Percentiles rank a stretch among this genome's conserved stretches.
Conservation (phyloP, 2,888 invertebrate species). For the Folsomia candida region DNA sequence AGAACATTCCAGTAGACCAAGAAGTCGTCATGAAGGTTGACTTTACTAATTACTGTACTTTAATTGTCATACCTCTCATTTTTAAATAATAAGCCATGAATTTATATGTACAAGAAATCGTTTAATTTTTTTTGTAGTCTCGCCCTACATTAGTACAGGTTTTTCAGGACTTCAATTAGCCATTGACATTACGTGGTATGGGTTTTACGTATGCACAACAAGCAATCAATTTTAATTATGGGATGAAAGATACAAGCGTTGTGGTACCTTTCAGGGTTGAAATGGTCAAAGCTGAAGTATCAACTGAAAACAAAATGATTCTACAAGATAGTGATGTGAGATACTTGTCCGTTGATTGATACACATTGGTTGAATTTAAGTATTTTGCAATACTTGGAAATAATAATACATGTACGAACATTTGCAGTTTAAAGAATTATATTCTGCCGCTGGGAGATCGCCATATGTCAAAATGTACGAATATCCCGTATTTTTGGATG, state of each 20-base stretch:
- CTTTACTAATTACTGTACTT: neutral
- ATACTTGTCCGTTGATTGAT: neutral
- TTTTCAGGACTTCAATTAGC: slow-evolving; percentile 31
- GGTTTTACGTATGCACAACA: too few species aligned
- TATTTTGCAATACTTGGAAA: neutral
- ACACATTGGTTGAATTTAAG: neutral
- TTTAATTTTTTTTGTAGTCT: slow-evolving; percentile 1
- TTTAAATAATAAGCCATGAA: too few species aligned
- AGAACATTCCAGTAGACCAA: slow-evolving; percentile 8
- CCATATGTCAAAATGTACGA: neutral
- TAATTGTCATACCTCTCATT: neutral
- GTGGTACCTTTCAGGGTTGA: too few species aligned
- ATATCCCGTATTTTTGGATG: slow-evolving; percentile 12
- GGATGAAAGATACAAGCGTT: too few species aligned
- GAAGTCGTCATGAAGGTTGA: slow-evolving; percentile 2
- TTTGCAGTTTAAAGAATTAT: slow-evolving; percentile 2
- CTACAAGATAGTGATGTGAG: too few species aligned
- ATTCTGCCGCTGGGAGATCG: neutral
- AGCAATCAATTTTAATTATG: too few species aligned
- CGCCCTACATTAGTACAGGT: slow-evolving; percentile 27
- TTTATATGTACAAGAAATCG: too few species aligned
- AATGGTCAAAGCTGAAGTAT: too few species aligned
- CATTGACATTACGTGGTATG: slow-evolving; percentile 30
- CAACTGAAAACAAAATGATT: too few species aligned
- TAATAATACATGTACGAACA: neutral